Conservation (phyloP, 1,140 invertebrate genomes). For the Ostrea edulis region DNA sequence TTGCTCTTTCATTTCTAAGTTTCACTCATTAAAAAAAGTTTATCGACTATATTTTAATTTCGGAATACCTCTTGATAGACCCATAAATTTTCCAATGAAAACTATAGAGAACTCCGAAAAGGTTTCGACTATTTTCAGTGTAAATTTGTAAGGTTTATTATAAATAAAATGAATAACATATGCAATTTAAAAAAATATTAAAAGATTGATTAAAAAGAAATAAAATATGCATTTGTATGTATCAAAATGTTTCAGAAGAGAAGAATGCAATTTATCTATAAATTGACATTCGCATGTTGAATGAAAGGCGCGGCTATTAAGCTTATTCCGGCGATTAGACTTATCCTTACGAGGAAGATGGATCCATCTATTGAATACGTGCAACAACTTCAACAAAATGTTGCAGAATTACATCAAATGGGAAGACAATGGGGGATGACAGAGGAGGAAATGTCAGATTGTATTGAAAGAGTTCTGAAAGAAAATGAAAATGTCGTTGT, state of each 20-base stretch:
- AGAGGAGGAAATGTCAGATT: constrained; percentile 60
- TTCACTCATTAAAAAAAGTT: background rate
- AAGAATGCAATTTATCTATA: too few relatives aligned
- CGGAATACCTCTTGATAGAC: background rate
- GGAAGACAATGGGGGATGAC: constrained; percentile 63
- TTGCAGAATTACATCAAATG: constrained; percentile 52
- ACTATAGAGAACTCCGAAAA: background rate
- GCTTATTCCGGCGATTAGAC: too few relatives aligned
- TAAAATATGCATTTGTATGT: too few relatives aligned
- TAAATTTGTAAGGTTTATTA: background rate
- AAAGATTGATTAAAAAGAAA: too few relatives aligned
- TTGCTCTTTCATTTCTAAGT: background rate
- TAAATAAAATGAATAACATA: too few relatives aligned
- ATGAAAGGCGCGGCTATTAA: too few relatives aligned
- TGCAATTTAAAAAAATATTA: background rate
- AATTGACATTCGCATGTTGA: too few relatives aligned
- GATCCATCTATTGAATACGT: constrained; percentile 7
- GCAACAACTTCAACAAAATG: constrained; percentile 57
- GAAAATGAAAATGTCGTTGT: constrained; percentile 13
- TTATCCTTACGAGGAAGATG: background rate
- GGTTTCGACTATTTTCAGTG: background rate
- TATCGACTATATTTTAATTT: background rate
- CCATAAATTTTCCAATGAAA: background rate
- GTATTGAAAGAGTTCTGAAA: constrained; percentile 58
- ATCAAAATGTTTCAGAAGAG: too few relatives aligned